A percentile compares a stretch with the other conserved stretches of the same genome.
Conservation (phyloP, 2,888 invertebrate species). For the Epinotia nisella region DNA sequence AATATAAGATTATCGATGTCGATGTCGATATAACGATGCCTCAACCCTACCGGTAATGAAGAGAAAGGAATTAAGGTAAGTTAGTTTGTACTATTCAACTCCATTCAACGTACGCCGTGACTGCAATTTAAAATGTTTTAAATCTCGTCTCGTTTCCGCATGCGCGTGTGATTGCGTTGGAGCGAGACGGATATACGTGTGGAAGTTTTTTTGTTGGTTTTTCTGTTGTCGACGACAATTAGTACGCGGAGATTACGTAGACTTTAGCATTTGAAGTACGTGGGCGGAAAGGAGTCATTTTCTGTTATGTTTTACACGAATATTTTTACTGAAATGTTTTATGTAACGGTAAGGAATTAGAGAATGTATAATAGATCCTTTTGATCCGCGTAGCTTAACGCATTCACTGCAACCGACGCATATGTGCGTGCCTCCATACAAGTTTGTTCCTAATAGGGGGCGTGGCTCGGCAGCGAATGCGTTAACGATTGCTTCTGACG, state of each 20-base stretch:
- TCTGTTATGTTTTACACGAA: too few species aligned
- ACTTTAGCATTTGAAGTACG: not conserved
- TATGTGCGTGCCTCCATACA: too few species aligned
- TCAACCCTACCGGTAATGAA: constrained; percentile 16
- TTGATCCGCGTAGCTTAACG: too few species aligned
- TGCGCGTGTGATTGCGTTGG: not conserved
- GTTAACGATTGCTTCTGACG: too few species aligned
- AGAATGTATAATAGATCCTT: too few species aligned
- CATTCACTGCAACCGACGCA: too few species aligned
- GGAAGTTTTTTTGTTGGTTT: not conserved
- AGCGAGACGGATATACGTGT: not conserved
- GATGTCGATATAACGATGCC: not conserved
- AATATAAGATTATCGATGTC: not conserved
- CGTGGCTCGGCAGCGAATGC: too few species aligned
- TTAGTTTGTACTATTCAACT: constrained; percentile 26
- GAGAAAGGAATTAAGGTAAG: constrained; percentile 26
- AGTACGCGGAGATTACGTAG: not conserved
- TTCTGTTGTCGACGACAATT: not conserved
- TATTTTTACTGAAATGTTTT: too few species aligned
- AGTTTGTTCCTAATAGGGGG: too few species aligned
- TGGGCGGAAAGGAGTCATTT: too few species aligned
- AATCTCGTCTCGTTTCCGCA: not conserved
- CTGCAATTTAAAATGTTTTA: constrained; percentile 17
- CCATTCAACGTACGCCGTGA: constrained; percentile 16
- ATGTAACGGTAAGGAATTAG: too few species aligned